These are phyloP conservation scores for Lophotis ruficrista DNA, from an alignment of 2,113 vertebrate species.

Conservation along the genomic window DNA sequence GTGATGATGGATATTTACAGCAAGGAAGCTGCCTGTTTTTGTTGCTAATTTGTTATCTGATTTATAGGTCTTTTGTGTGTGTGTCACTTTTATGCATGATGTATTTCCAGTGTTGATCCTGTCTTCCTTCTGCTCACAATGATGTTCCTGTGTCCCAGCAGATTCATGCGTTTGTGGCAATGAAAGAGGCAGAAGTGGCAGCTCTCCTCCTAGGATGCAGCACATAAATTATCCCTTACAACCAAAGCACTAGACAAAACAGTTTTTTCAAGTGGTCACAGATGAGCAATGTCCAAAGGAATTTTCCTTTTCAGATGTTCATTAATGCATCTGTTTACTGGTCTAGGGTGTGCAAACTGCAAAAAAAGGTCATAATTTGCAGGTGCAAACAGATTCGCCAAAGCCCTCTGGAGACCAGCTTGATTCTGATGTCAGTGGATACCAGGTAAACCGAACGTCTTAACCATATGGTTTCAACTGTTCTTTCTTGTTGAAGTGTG, in stretches of 20 bases:
- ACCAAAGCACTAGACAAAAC: slow-evolving; percentile 13
- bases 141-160: slow-evolving; percentile 33
- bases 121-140: slow-evolving; percentile 45
- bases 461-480: not conserved
- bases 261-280: not conserved
- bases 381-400: not conserved
- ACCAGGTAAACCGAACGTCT: not conserved
- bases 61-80: slow-evolving; percentile 53
- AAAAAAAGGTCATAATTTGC: not conserved
- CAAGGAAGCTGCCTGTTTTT: not conserved
- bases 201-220: slow-evolving; percentile 15
- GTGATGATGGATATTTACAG: slow-evolving; percentile 55
- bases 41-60: slow-evolving; percentile 51
- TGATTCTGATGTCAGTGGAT: not conserved
- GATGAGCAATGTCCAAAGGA: slow-evolving; percentile 25
- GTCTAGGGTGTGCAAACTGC: not conserved
- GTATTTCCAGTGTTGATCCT: slow-evolving; percentile 47
- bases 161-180: slow-evolving; percentile 34
- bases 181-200: slow-evolving; percentile 26
- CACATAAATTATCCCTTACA: slow-evolving; percentile 55
- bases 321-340: slow-evolving; percentile 12
- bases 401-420: not conserved
- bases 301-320: slow-evolving; percentile 23
- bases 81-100: slow-evolving; percentile 36
- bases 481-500: not conserved